Base-by-base conservation (phyloP, 2,888 invertebrate genomes). In the Amblyjoppa fuscipennis region DNA sequence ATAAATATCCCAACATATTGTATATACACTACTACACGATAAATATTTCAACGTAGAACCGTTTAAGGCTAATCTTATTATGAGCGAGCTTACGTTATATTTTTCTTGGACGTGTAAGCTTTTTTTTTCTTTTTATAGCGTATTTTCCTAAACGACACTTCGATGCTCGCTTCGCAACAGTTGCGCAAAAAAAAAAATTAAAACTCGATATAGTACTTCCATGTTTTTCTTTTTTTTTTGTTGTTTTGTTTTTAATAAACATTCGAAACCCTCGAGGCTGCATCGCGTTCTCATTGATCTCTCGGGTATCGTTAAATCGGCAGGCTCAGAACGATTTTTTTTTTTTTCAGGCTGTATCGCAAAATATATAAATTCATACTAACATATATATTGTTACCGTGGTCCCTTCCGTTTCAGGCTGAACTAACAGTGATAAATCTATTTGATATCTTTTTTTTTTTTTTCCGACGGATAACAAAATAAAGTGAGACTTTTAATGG, bases 341-440 rank as follows among this genome's bases (percentile, higher is more conserved):
- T 20, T 41, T 20, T 49, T 56, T 68, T 66, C 66, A 64, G 41
- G 38, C 80, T 81, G 74, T 85, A 76, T 76, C 41, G 83, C 79
- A 89, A 87, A 88, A 88, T 64, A 90, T 88, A 87, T 41, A 41
- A 83, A 87, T 89, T 84, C 75, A 77, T 82, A 83, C 85, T 88
- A 89, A 89, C 79, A 68, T n/a, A 56, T 83, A 88, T 88, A 88
- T 88, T 87, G 81, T 90, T 41, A 89, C 74, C 87, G 87, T 90
- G 91, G 90, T 91, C 90, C 91, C 91, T 90, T 89, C 87, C 85
- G 87, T 88, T 89, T 49, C 81, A 71, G 86, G 89, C 86, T 90
- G 81, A 89, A 90, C 81, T 89, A 86, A 82, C 88, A 74, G 31
- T 61, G 61, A 75, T 41, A 59, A 59, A 61, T 66, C 51, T 76